These are phyloP conservation scores for Ornithoptera alexandrae DNA, from an alignment of 2,888 invertebrate genomes.

Conservation along the genomic window DNA sequence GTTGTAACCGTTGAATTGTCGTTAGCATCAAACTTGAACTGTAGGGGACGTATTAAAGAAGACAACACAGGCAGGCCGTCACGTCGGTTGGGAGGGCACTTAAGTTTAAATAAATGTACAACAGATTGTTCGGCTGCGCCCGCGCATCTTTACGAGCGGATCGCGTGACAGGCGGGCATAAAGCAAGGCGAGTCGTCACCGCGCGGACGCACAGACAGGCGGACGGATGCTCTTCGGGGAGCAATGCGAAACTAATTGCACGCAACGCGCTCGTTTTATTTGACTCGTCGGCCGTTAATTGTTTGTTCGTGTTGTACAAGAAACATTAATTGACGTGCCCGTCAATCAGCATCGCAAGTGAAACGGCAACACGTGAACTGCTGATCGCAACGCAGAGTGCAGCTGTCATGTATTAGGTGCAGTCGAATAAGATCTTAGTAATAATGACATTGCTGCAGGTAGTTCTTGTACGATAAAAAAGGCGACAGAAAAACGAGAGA, in stretches of 20 bases:
- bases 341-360: neutral
- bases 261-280: slow-evolving; percentile 40
- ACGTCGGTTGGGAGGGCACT: neutral
- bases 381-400: no score
- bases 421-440: no score
- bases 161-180: slow-evolving; percentile 51
- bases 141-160: slow-evolving; percentile 47
- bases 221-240: slow-evolving; percentile 35
- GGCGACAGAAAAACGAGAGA: no score
- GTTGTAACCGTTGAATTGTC: no score
- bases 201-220: slow-evolving; percentile 34
- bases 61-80: no score
- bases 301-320: neutral
- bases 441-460: no score
- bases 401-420: no score
- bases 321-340: neutral
- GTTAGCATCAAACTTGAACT: no score
- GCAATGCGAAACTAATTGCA: slow-evolving; percentile 51
- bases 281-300: slow-evolving; percentile 14
- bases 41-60: no score
- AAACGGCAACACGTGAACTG: no score
- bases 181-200: slow-evolving; percentile 38
- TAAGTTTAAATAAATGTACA: slow-evolving; percentile 14
- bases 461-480: no score
- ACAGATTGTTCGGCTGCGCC: slow-evolving; percentile 35